Percentiles rank a stretch among this genome's conserved stretches.
phyloP scores from a whole-genome alignment of 2,113 vertebrate species.

The Pomatorhinus ruficollis region DNA sequence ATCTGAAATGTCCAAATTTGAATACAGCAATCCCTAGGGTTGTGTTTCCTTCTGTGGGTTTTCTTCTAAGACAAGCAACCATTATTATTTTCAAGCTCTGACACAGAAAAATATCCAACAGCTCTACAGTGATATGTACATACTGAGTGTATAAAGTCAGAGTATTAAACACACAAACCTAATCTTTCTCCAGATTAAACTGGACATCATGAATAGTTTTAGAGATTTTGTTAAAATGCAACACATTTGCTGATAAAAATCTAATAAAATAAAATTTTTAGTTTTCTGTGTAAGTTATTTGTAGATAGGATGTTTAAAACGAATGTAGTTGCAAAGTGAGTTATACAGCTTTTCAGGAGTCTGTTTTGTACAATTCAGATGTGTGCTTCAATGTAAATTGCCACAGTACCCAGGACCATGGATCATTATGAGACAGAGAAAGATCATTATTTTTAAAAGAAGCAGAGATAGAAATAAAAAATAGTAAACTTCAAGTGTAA shows the following conservation, averaged over 20 bases:
- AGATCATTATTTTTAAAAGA: neutral
- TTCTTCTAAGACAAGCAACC: neutral
- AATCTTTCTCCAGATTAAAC: neutral
- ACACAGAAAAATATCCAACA: neutral
- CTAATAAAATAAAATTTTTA: neutral
- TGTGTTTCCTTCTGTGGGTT: neutral
- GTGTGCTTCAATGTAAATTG: neutral
- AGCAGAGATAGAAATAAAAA: neutral
- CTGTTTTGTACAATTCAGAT: neutral
- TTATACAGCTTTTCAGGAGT: neutral
- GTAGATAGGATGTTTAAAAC: neutral
- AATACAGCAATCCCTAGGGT: neutral
- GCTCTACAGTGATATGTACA: neutral
- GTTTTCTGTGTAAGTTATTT: neutral
- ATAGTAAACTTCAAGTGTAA: neutral
- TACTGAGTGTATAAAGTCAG: neutral
- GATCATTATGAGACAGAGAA: neutral
- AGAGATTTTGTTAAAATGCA: neutral
- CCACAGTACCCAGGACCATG: neutral
- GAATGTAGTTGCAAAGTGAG: neutral
- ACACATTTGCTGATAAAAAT: neutral
- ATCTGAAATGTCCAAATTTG: neutral
- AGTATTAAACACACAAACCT: neutral
- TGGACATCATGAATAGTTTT: neutral
- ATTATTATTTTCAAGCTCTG: neutral